Evolutionary conservation across 2,113 vertebrate species (phyloP).

Genomic region (Montifringilla adamsi): DNA sequence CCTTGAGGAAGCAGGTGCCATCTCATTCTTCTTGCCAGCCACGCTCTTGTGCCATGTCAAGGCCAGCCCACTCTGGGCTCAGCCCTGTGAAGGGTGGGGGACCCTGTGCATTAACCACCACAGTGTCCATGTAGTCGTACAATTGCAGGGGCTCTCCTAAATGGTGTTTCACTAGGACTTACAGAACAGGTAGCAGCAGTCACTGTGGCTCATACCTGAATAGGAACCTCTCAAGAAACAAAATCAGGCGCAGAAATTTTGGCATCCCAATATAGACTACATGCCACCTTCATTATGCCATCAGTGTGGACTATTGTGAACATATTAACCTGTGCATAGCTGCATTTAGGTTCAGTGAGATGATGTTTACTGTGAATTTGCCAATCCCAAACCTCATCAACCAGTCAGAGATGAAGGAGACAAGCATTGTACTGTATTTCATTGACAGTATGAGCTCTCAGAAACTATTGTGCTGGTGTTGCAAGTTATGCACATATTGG

Average conservation of each 20-base stretch:
- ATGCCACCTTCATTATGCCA: fast-evolving
- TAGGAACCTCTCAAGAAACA: not conserved
- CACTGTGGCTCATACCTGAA: not conserved
- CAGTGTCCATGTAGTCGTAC: not conserved
- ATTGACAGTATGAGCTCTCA: not conserved
- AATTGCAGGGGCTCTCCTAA: not conserved
- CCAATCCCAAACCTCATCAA: not conserved
- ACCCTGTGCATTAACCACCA: not conserved
- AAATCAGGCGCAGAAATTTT: not conserved
- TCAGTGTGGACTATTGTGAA: not conserved
- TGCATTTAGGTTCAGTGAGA: not conserved
- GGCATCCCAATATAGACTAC: not conserved
- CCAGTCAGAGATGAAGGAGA: not conserved
- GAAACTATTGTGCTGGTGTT: not conserved
- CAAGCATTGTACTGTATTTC: not conserved
- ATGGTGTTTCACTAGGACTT: not conserved
- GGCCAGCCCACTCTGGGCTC: not conserved
- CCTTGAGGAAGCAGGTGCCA: not conserved
- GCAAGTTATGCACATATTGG: not conserved
- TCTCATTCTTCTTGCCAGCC: not conserved
- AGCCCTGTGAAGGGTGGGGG: not conserved
- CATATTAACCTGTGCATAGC: not conserved
- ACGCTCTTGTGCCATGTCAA: not conserved
- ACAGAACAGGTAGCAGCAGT: not conserved
- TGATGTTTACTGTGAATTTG: not conserved